These are phyloP conservation scores for Alosa sapidissima DNA, from an alignment of 2,797 vertebrate genomes.

Conservation along the genomic window DNA sequence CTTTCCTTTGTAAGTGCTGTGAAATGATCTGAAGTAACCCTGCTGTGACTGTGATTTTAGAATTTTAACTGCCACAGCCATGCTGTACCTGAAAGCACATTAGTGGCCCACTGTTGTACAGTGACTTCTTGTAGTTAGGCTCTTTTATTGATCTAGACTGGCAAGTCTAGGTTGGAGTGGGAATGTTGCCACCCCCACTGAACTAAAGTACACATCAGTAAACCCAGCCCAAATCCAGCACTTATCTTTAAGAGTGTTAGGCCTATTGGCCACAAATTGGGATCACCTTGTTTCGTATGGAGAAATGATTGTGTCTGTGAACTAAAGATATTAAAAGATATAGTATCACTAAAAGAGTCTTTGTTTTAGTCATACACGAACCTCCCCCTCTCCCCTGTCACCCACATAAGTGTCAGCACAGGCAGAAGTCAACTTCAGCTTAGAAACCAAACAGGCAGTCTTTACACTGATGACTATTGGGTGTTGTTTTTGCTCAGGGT, in stretches of 20 bases:
- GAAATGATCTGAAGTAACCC: constrained; percentile 8
- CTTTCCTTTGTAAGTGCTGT: background rate
- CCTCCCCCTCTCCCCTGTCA: constrained; percentile 8
- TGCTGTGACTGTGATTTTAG: background rate
- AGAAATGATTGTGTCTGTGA: constrained; percentile 3
- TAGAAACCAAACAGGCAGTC: background rate
- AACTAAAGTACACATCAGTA: background rate
- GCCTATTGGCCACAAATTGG: background rate
- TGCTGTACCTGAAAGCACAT: background rate
- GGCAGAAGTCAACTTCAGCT: background rate
- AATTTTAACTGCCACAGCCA: background rate
- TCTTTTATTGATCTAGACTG: background rate
- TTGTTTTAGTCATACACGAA: constrained; percentile 7
- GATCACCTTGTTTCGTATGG: background rate
- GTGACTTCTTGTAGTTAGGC: background rate
- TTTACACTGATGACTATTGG: background rate
- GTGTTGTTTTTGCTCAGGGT: background rate
- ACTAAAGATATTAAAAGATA: background rate
- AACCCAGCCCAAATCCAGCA: background rate
- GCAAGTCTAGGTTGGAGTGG: background rate
- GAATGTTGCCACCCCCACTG: background rate
- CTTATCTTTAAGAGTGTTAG: background rate
- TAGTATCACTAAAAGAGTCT: background rate
- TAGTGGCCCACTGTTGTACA: background rate
- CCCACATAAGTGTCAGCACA: background rate